Base-by-base conservation (phyloP, 2,113 vertebrate species). In the Tragelaphus scriptus region DNA sequence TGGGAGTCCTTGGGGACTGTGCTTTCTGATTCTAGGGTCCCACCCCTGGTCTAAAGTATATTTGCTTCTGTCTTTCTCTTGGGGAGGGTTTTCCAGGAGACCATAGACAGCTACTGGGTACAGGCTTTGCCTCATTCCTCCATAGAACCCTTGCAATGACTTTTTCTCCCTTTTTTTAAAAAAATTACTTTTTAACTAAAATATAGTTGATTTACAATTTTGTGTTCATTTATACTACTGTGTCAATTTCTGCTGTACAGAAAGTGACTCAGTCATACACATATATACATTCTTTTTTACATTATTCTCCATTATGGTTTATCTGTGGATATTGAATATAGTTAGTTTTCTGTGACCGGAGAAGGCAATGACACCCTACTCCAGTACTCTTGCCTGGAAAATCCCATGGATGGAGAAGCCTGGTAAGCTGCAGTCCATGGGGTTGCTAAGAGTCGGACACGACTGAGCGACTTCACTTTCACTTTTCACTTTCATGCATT, bases 21-120 rank as follows among this genome's bases (percentile, higher is more conserved):
- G 49, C 26, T 75, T 23, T 68, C 44, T 17, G n/a, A 55, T 75
- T 71, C 84, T n/a, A 82, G 68, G 44, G 9, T 36, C 44, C n/a
- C 8, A 23, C 44, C 44, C 44, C 44, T n/a, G 49, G 59, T 44
- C n/a, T 36, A 88, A 53, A 13, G 65, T 58, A n/a, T 75, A 68
- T 55, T 85, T 84, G 61, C 32, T 80, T 53, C 49, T 84, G 14
- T 88, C 55, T 92, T 90, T 95, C 65, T 82, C 84, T 51, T 75
- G 28, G 44, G 7, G 49, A 36, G 5, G 7, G 77, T 14, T 92
- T 96, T 84, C 28, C 32, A 26, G 75, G 51, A 88, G 19, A 89
- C 11, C 40, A 1, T 8, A 32, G 53, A 86, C 28, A 87, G 61
- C 11, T 1, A 0, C 25, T 36, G 26, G 49, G 12, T 61, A 2